Evolutionary conservation across 1,140 invertebrate genomes (phyloP).

Genomic region (Elymnias hypermnestra): DNA sequence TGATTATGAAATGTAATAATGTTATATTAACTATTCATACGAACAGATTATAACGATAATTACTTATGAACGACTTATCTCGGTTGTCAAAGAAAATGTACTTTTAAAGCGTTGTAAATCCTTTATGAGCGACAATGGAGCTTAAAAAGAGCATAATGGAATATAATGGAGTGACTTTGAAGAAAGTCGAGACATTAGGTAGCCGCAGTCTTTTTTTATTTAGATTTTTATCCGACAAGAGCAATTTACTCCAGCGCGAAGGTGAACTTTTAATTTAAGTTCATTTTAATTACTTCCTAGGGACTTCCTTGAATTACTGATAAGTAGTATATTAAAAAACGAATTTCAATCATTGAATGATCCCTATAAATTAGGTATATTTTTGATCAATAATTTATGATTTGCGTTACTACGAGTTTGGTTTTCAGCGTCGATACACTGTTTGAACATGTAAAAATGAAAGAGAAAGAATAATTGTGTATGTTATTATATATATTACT

Average conservation of each 20-base stretch:
- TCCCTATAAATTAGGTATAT: no score
- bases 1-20: slow-evolving; percentile 13
- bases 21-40: slow-evolving; percentile 14
- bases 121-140: slow-evolving; percentile 31
- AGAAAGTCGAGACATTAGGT: slow-evolving; percentile 30
- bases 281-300: slow-evolving; percentile 6
- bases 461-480: no score
- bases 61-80: slow-evolving; percentile 26
- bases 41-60: slow-evolving; percentile 14
- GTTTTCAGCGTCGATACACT: no score
- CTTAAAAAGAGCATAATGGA: slow-evolving; percentile 23
- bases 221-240: slow-evolving; percentile 21
- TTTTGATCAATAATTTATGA: no score
- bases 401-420: no score
- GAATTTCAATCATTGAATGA: no score
- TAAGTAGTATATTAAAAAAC: not conserved
- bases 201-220: slow-evolving; percentile 17
- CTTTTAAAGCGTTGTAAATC: slow-evolving; percentile 27
- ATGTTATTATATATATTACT: no score
- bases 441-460: no score
- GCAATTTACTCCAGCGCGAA: slow-evolving; percentile 18
- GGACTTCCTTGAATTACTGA: no score
- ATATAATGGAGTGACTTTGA: slow-evolving; percentile 21
- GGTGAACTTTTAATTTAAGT: no score
- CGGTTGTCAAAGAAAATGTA: slow-evolving; percentile 22